Base-by-base conservation (phyloP, 2,113 vertebrate species). In the Xiphophorus maculatus region DNA sequence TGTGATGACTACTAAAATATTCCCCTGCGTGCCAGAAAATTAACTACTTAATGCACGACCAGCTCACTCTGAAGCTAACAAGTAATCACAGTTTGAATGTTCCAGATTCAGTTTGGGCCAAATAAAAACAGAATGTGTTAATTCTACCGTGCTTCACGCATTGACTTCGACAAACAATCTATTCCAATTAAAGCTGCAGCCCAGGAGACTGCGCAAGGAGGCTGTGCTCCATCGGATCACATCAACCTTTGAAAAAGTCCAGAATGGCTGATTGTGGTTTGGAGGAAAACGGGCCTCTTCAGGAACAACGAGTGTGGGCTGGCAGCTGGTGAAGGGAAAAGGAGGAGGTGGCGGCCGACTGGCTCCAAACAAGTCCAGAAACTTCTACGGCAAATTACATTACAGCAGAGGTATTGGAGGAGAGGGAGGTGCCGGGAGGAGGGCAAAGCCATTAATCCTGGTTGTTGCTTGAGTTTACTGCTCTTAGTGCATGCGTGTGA, bases 101-200 rank as follows among this genome's bases (percentile, higher is more conserved):
- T 60, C 14, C 63, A 22, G 14, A 74, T 70, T 29, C 10, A 66
- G 61, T 77, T 77, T 83, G 62, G 77, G 32, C 40, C 63, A 66
- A 80, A 81, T 32, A 62, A 30, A 73, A 69, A 74, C 12, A 54
- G 73, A 75, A 77, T 76, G 79, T 81, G 79, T 90, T 88, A 78
- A 78, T 91, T 92, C 88, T 91, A 85, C 88, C 3, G 74, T 73
- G 79, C 64, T 87, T 93, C 90, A 85, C 90, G 82, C 85, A 87
- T 76, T 84, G 81, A 89, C 72, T 66, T 73, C 69, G 87, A 91
- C 89, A 85, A 93, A 92, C 89, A 89, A 91, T 93, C 93, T 88
- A 91, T 92, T 93, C 88, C 87, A 93, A 93, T 93, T 93, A 93
- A 91, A 89, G 82, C 83, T 73, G 84, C 76, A 82, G 81, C 73